A percentile compares a stretch with the other conserved stretches of the same genome.
These are phyloP conservation scores for Nannoperca obscura DNA, from an alignment of 2,797 vertebrate genomes.

Conservation along the genomic window DNA sequence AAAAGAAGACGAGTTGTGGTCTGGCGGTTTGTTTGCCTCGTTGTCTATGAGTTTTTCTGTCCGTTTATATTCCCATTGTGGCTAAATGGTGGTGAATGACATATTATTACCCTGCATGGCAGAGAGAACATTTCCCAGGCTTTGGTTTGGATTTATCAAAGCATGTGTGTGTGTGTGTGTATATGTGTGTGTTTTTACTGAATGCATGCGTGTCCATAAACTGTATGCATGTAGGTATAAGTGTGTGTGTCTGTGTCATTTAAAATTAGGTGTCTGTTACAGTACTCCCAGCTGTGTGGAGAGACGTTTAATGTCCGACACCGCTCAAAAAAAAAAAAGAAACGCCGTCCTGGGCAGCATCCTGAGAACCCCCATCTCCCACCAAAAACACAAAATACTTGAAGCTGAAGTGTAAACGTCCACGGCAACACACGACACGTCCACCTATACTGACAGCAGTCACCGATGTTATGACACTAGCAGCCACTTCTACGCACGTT, in stretches of 20 bases:
- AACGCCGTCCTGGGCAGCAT: constrained; percentile 81
- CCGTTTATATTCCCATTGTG: constrained; percentile 63
- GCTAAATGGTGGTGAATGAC: constrained; percentile 74
- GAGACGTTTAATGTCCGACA: constrained; percentile 46
- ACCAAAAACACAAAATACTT: constrained; percentile 55
- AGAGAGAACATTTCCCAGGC: constrained; percentile 92
- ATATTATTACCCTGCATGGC: constrained; percentile 93
- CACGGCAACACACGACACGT: constrained; percentile 49
- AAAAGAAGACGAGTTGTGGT: constrained; percentile 45
- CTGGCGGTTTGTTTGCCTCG: constrained; percentile 51
- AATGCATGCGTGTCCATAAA: constrained; percentile 64
- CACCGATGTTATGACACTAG: constrained; percentile 66
- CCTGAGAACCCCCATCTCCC: constrained; percentile 63
- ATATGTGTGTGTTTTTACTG: constrained; percentile 62
- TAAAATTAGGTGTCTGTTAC: constrained; percentile 47
- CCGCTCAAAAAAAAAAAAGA: constrained; percentile 71
- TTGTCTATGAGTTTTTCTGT: constrained; percentile 51
- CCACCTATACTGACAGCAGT: constrained; percentile 64
- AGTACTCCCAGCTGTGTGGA: constrained; percentile 39
- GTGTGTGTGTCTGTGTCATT: constrained; percentile 7
- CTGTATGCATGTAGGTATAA: constrained; percentile 5
- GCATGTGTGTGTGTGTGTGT: constrained; percentile 64
- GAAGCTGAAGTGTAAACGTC: constrained; percentile 57
- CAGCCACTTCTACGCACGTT: constrained; percentile 81
- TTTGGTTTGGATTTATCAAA: constrained; percentile 89